Evolutionary conservation across 2,113 vertebrate genomes (phyloP).

Genomic region (Rhagologus leucostigma): DNA sequence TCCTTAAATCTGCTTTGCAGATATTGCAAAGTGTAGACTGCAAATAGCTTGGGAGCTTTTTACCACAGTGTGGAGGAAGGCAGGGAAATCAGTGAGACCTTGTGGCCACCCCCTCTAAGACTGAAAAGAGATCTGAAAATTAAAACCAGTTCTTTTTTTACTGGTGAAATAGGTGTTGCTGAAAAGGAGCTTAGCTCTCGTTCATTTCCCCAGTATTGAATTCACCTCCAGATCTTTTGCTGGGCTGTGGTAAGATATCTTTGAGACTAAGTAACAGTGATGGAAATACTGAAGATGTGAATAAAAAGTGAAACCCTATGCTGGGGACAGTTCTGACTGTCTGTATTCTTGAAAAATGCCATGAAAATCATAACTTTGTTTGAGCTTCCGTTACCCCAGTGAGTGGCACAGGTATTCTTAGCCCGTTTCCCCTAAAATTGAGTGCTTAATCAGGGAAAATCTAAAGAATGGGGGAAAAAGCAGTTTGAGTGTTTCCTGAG

Average conservation of each 20-base stretch:
- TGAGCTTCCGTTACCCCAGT: not conserved
- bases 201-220: not conserved
- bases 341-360: not conserved
- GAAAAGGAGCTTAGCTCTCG: not conserved
- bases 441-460: not conserved
- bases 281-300: not conserved
- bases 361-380: not conserved
- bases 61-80: not conserved
- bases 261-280: not conserved
- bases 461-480: not conserved
- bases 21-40: not conserved
- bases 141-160: not conserved
- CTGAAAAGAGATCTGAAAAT: not conserved
- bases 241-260: not conserved
- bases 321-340: not conserved
- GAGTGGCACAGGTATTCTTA: not conserved
- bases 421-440: not conserved
- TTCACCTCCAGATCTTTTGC: not conserved
- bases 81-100: not conserved
- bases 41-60: not conserved
- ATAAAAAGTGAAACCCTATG: not conserved
- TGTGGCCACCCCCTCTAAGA: not conserved
- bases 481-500: not conserved
- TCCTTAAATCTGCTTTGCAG: constrained; percentile 14
- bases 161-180: not conserved